Percentiles rank a stretch among this genome's conserved stretches.
Evolutionary conservation across 2,797 vertebrate species (phyloP).

Genomic region (Crypturellus tataupa): DNA sequence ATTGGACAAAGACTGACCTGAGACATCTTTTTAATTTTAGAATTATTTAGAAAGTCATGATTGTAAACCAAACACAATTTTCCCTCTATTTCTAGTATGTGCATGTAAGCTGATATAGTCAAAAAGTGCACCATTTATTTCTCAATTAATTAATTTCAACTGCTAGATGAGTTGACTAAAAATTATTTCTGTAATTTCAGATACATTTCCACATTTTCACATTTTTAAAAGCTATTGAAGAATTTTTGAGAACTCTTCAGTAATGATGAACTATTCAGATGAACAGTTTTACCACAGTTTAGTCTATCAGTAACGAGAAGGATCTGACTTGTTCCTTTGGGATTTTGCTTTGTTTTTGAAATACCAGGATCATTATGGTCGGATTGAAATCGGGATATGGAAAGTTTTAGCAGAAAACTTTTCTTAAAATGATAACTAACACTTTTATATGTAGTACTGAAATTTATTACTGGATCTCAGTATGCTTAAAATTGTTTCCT

Average conservation of each 20-base stretch:
- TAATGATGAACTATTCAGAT: too few species aligned
- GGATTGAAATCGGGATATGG: background rate
- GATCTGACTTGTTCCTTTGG: background rate
- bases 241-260: background rate
- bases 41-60: background rate
- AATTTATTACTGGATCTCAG: conserved; percentile 13
- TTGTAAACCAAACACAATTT: background rate
- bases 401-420: background rate
- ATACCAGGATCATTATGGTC: background rate
- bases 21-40: background rate
- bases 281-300: background rate
- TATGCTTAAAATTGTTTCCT: conserved; percentile 23
- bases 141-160: background rate
- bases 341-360: background rate
- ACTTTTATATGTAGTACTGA: background rate
- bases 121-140: background rate
- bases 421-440: conserved; percentile 21
- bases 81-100: accelerated
- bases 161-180: background rate
- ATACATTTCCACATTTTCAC: background rate
- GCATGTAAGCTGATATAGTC: background rate
- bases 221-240: background rate
- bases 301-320: background rate
- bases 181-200: background rate
- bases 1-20: background rate